Evolutionary conservation across 2,113 vertebrate species (phyloP), one percentile per base, ranked within the genome.

Genomic region (Phylloscopus trochilus): DNA sequence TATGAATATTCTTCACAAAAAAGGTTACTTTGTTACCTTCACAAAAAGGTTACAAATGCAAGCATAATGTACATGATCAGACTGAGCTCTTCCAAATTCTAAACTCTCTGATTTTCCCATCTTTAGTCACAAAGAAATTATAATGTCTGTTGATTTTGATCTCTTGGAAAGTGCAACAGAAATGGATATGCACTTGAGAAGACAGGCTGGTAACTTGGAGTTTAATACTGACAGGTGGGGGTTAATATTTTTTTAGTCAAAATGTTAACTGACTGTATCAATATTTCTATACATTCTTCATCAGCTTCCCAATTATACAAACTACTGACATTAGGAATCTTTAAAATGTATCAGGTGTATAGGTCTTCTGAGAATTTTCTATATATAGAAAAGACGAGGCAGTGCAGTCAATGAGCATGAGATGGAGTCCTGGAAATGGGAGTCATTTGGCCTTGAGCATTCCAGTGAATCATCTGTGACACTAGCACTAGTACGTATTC

Each of bases 401-500:
- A 87, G 31, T 56, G 17, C 27, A 79, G 62, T 17, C 24, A 86
- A 44, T 22, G 37, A 86, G 89, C 49, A 92, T 95, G 63, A 90
- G 26, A 68, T 5, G 2, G 35, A 46, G 43, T 41, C 66, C 73
- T 79, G 46, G 73, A 94, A 30, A 80, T 51, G 41, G 60, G 87
- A 91, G 46, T 78, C 56, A 90, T 91, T 74, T 82, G n/a, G 77
- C 85, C 80, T 83, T 22, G 78, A 81, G 74, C 87, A 66, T 89
- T 92, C 94, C 59, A 47, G 28, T 70, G 75, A 78, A 72, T 60
- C 62, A 86, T 64, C 59, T 19, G n/a, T 77, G 63, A 55, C 83
- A 59, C 83, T 69, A 76, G 10, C 28, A 55, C 52, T 52, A 37
- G 30, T 58, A 41, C 68, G 62, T 80, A 72, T 68, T 84, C 73